Evolutionary conservation across 2,888 invertebrate genomes (phyloP), one percentile per base, ranked within the genome.

Genomic region (Acleris holmiana): DNA sequence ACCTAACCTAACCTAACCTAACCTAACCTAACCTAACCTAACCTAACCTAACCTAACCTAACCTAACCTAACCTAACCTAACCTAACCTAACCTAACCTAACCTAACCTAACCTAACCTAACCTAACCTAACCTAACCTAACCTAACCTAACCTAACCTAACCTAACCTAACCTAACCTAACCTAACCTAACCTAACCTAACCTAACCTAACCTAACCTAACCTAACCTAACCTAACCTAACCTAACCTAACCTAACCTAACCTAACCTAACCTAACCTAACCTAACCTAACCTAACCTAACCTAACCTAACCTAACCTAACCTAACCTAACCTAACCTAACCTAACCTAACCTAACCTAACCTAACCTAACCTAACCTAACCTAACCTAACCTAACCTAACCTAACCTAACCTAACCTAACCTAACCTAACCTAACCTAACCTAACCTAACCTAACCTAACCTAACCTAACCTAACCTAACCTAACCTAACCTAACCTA

Each of bases 401-500:
- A 48, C 48, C 48, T 48, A 48, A 48, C 48, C 48, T 19, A 48
- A 48, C 48, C 48, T 48, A 48, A 48, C 48, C 48, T 48, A 48
- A 48, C 48, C 48, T 48, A 48, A 48, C 48, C 48, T 48, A 48
- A 48, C 48, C 48, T 48, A 48, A 48, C 48, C 48, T 48, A 48
- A 48, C 48, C 48, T 48, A 48, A 48, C 48, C 48, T 48, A 48
- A 48, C 48, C 48, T 48, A 48, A 48, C 48, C 48, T 48, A 48
- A 48, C 48, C 48, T 48, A 48, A 48, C 48, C 48, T 48, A 66
- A 59, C 66, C 58, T 63, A 59, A 66, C 60, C 67, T 66, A 65
- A 66, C 68, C 66, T 66, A 68, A 68, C 68, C 68, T 68, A 66
- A 66, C 66, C 66, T 63, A 66, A 68, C 66, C 68, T 63, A 68